Conservation (phyloP, 2,113 vertebrate genomes). For the Engystomops pustulosus region DNA sequence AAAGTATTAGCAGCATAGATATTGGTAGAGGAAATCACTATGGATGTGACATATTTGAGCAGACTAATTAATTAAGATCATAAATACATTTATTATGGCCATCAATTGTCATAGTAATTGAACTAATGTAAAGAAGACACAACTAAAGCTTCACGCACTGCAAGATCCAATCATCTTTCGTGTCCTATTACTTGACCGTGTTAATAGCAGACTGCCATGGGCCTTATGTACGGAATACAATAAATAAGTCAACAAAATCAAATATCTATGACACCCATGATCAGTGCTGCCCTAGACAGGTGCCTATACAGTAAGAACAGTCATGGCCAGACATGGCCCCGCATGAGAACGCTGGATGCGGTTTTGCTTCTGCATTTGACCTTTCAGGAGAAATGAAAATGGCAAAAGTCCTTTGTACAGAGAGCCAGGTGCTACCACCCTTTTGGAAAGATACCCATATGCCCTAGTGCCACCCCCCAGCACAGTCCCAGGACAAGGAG, state of each 20-base stretch:
- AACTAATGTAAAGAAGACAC: neutral
- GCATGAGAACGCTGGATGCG: neutral
- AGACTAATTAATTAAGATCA: neutral
- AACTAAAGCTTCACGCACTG: neutral
- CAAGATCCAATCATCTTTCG: neutral
- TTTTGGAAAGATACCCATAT: neutral
- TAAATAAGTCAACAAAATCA: neutral
- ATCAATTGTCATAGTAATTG: neutral
- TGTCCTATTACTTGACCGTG: neutral
- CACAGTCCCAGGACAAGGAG: neutral
- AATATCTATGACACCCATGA: neutral
- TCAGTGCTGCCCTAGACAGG: neutral
- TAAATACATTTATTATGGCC: slow-evolving; percentile 12
- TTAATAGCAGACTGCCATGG: neutral
- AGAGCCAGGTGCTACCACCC: neutral
- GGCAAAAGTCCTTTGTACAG: neutral
- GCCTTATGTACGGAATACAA: neutral
- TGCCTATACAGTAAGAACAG: neutral
- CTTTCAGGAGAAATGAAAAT: neutral
- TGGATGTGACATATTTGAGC: neutral
- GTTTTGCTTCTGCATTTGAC: neutral
- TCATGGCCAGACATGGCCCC: neutral
- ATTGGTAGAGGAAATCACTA: neutral
- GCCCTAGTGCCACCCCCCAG: neutral
- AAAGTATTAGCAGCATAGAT: neutral